Evolutionary conservation across 2,888 invertebrate genomes (phyloP), one percentile per base, ranked within the genome.

Genomic region (Cetonia aurata): DNA sequence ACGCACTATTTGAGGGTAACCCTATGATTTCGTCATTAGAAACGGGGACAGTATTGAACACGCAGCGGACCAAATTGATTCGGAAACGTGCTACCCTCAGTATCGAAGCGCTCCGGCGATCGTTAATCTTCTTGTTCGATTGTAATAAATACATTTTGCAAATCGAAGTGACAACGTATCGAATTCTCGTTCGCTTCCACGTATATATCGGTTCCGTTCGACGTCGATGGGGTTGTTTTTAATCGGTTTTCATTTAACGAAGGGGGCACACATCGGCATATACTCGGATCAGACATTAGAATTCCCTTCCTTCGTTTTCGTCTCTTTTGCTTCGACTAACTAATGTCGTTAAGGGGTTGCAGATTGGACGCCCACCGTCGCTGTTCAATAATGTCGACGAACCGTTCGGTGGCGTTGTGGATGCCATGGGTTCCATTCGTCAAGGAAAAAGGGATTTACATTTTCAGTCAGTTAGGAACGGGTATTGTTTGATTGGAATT

Each of bases 161-260:
- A 82, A 82, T 83, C 81, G 79, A 78, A 81, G 77, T 83, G 84
- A 84, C 84, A 83, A 84, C 84, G 84, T 84, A 84, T 84, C 84
- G 83, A 84, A 83, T 84, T 84, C 81, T 81, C 71, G 17, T 44
- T 57, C 57, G 41, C 42, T 57, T 37, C 37, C 57, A 42, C 37
- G 25, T 37, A 37, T 10, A 42, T 69, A 79, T 80, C 79, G 80
- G 79, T 75, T 75, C 33, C 57, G 42, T 37, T 6, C 37, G 37
- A 37, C 48, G 57, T 57, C 79, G 77, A 83, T 83, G 83, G 84
- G 84, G 84, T 83, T 84, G 83, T 83, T 84, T 77, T 83, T 83
- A 83, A 83, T 83, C 83, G 83, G 82, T 83, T 83, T 83, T 78
- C 73, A 73, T 73, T 71, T 71, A 56, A 60, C 68, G 62, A 66